Evolutionary conservation across 1,140 invertebrate genomes (phyloP).

Genomic region (Pemphigus obesinymphae): DNA sequence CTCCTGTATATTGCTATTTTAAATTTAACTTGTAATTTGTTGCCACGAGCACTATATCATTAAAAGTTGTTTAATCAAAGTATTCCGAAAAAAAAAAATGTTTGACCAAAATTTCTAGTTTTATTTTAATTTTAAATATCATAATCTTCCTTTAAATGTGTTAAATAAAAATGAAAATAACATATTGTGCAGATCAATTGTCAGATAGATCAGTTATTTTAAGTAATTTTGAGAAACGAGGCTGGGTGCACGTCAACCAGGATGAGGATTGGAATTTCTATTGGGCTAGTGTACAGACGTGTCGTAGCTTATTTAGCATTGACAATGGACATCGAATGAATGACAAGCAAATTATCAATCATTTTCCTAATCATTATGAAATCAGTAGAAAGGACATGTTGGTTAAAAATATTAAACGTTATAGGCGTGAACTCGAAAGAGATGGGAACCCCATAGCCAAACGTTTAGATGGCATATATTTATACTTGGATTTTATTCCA

Average conservation of each 20-base stretch:
- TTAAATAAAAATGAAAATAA: conserved; percentile 14
- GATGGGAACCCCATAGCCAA: conserved; percentile 84
- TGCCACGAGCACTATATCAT: neutral
- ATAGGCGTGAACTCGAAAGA: conserved; percentile 83
- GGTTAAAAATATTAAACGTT: conserved; percentile 93
- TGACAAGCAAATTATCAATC: conserved; percentile 87
- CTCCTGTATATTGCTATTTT: too few relatives aligned
- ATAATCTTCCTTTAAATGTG: neutral
- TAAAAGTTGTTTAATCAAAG: neutral
- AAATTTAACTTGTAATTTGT: neutral
- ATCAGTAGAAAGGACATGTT: conserved; percentile 88
- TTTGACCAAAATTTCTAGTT: neutral
- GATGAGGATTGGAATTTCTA: conserved; percentile 97
- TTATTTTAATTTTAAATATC: neutral
- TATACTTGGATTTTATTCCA: conserved; percentile 84
- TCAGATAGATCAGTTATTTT: conserved; percentile 91
- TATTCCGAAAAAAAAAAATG: neutral
- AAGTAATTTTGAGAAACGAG: conserved; percentile 88
- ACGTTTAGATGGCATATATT: conserved; percentile 62
- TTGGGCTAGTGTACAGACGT: conserved; percentile 87
- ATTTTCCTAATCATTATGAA: conserved; percentile 92
- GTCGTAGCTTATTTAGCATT: conserved; percentile 83
- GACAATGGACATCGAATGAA: conserved; percentile 87
- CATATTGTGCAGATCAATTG: conserved; percentile 84
- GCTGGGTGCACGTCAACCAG: conserved; percentile 82